A percentile compares a stretch with the other conserved stretches of the same genome.
Evolutionary conservation across 2,797 vertebrate genomes (phyloP).

Genomic region (Pantherophis alleghaniensis): DNA sequence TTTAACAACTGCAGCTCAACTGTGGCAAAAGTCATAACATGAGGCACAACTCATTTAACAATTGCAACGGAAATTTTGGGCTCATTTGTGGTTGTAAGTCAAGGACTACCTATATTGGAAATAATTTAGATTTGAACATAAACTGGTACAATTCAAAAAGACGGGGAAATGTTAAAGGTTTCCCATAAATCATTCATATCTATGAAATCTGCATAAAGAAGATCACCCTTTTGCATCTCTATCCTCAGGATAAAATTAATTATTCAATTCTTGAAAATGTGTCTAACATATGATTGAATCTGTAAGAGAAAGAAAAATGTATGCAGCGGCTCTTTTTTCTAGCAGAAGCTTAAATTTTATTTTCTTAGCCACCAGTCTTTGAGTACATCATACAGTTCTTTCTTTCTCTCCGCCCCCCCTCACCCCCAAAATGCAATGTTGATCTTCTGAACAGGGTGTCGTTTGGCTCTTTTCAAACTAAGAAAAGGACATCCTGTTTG

Average conservation of each 20-base stretch:
- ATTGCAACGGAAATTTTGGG: neutral
- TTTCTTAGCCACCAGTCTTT: neutral
- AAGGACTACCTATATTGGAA: neutral
- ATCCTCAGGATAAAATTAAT: neutral
- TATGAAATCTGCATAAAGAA: neutral
- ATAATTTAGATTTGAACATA: neutral
- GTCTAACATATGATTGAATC: neutral
- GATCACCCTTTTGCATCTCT: neutral
- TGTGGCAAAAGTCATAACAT: neutral
- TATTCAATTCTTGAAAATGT: neutral
- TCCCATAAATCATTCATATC: neutral
- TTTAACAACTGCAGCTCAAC: neutral
- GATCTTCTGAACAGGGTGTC: neutral
- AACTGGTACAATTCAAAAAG: neutral
- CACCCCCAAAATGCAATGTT: neutral
- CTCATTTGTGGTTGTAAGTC: neutral
- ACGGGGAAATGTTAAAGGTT: neutral
- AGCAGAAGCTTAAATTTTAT: neutral
- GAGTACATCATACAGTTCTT: neutral
- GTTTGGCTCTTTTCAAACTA: neutral
- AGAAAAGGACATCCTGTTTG: slow-evolving; percentile 7
- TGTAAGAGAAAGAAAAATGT: neutral
- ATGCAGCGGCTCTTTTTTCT: neutral
- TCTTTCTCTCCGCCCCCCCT: too few species aligned
- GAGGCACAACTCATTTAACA: neutral